Percentiles rank a stretch among this genome's conserved stretches.
Evolutionary conservation across 2,797 vertebrate genomes (phyloP).

Genomic region (Tamandua tetradactyla): DNA sequence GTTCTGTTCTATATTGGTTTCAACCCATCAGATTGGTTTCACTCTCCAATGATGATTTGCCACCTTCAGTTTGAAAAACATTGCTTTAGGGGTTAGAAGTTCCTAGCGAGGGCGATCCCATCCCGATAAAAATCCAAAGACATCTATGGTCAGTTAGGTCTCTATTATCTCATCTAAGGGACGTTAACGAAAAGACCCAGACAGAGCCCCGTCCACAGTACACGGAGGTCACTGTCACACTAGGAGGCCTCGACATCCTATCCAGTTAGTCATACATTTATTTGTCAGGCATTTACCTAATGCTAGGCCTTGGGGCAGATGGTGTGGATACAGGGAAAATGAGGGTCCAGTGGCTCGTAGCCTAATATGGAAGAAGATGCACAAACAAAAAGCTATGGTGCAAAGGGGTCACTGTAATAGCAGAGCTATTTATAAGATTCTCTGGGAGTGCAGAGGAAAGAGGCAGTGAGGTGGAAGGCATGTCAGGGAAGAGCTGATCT

Average conservation of each 20-base stretch:
- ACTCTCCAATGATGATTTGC: neutral
- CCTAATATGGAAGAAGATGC: neutral
- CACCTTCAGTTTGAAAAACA: neutral
- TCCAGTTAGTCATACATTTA: neutral
- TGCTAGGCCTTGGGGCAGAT: neutral
- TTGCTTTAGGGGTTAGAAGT: neutral
- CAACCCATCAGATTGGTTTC: neutral
- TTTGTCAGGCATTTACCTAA: neutral
- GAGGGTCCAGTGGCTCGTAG: neutral
- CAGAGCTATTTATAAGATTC: neutral
- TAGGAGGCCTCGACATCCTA: neutral
- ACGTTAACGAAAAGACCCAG: neutral
- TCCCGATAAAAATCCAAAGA: neutral
- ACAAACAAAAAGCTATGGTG: neutral
- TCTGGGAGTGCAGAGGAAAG: neutral
- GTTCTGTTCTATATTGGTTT: neutral
- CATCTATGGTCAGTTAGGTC: rapidly evolving
- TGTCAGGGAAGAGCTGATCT: neutral
- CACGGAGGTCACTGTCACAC: neutral
- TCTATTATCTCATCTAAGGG: neutral
- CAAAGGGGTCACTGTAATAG: neutral
- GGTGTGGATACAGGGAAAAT: neutral
- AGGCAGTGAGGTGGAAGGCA: neutral
- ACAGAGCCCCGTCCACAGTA: neutral
- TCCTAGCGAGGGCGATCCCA: neutral